A percentile compares a stretch with the other conserved stretches of the same genome.
These are phyloP conservation scores for Tragelaphus buxtoni DNA, from an alignment of 2,113 vertebrate species.

Conservation along the genomic window DNA sequence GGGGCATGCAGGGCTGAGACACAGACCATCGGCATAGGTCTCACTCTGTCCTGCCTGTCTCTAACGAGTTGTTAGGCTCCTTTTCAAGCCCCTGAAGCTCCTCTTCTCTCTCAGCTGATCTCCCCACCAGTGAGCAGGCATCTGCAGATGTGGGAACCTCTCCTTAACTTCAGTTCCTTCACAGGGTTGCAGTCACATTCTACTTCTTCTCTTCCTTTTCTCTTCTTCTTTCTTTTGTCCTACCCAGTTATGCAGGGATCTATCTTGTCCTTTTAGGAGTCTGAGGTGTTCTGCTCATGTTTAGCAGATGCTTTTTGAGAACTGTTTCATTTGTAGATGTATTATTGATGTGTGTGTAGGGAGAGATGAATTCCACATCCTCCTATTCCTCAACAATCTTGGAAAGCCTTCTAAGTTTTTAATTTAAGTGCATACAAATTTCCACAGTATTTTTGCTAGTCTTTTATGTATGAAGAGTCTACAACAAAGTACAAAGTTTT, in stretches of 20 bases:
- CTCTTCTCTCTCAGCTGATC: background rate
- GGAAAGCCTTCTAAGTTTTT: background rate
- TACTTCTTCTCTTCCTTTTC: background rate
- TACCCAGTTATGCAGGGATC: background rate
- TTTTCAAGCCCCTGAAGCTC: background rate
- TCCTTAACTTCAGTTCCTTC: background rate
- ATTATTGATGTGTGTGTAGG: background rate
- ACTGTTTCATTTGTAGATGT: background rate
- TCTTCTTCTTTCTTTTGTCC: background rate
- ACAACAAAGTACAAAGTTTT: background rate
- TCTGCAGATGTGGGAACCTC: background rate
- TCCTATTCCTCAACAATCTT: background rate
- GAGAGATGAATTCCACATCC: background rate
- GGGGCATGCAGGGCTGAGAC: background rate
- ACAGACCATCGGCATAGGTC: background rate
- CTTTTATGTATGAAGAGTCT: background rate
- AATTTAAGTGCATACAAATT: background rate
- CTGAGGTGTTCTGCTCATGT: background rate
- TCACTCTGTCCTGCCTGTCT: background rate
- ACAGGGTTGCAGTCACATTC: background rate
- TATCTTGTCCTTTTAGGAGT: background rate
- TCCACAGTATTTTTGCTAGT: background rate
- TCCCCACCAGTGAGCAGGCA: background rate
- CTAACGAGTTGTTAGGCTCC: background rate
- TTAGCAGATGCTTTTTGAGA: background rate